Evolutionary conservation across 2,888 invertebrate genomes (phyloP).

Genomic region (Euzetes globulus): DNA sequence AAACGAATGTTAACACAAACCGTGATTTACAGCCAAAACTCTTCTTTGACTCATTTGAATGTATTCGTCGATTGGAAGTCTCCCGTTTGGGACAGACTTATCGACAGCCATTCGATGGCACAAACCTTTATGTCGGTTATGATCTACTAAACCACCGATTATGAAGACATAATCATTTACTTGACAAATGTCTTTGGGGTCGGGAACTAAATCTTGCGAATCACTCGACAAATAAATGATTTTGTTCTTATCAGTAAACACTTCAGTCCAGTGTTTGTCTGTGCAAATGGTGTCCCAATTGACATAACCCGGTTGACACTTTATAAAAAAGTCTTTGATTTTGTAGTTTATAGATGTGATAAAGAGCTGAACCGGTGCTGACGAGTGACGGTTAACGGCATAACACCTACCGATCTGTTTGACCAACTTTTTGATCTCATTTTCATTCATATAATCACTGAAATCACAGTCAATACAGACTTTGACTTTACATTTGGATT

Average conservation of each 20-base stretch:
- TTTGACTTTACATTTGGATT: constrained; percentile 60
- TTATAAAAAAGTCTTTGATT: constrained; percentile 58
- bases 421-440: constrained; percentile 75
- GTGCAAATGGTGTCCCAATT: constrained; percentile 73
- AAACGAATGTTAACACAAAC: constrained; percentile 50
- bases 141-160: constrained; percentile 95
- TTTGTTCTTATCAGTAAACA: constrained; percentile 51
- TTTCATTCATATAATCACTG: constrained; percentile 76
- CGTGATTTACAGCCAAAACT: constrained; percentile 93
- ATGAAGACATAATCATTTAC: constrained; percentile 67
- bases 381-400: constrained; percentile 73
- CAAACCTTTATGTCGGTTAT: constrained; percentile 87
- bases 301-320: constrained; percentile 74
- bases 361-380: constrained; percentile 58
- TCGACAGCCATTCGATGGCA: constrained; percentile 73
- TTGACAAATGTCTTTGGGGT: constrained; percentile 57
- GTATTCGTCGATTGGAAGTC: constrained; percentile 79
- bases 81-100: constrained; percentile 64
- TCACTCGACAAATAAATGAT: constrained; percentile 89
- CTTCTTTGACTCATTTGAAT: constrained; percentile 84
- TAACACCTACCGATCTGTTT: constrained; percentile 87
- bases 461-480: constrained; percentile 84
- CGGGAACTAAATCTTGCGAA: constrained; percentile 71
- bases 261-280: constrained; percentile 38
- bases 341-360: constrained; percentile 26